Percentiles rank a stretch among this genome's conserved stretches.
phyloP scores from a whole-genome alignment of 2,113 vertebrate genomes.

The Hyla sarda region DNA sequence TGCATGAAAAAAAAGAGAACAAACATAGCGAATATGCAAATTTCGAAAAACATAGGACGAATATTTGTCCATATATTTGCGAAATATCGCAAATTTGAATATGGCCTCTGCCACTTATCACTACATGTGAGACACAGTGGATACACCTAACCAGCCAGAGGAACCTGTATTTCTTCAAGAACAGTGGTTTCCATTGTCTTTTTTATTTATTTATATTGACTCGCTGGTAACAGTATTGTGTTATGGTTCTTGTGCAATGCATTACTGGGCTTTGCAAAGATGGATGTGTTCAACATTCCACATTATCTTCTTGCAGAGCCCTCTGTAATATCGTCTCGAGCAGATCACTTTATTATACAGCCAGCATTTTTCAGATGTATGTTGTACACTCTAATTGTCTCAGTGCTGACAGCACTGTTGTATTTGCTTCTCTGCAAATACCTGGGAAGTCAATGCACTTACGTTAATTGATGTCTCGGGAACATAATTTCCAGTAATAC shows the following conservation, averaged over 20 bases:
- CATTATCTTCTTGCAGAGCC: conserved; percentile 14
- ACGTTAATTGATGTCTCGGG: conserved; percentile 52
- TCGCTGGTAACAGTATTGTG: conserved; percentile 31
- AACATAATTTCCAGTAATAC: conserved; percentile 65
- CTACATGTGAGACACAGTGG: neutral
- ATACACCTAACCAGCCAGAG: neutral
- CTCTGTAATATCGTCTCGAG: conserved; percentile 19
- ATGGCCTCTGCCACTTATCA: no score
- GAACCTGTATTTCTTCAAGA: neutral
- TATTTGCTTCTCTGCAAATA: conserved; percentile 57
- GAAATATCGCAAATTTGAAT: no score
- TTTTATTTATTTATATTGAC: conserved; percentile 33
- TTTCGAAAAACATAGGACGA: no score
- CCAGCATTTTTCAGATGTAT: conserved; percentile 51
- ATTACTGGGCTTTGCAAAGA: conserved; percentile 9
- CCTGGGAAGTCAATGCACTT: conserved; percentile 56
- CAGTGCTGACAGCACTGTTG: conserved; percentile 51
- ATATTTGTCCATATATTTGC: no score
- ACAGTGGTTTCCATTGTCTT: neutral
- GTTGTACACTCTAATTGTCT: conserved; percentile 54
- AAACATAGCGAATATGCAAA: no score
- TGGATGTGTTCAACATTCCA: conserved; percentile 24
- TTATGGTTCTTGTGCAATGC: neutral
- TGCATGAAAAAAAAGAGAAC: no score
- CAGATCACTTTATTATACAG: conserved; percentile 49